phyloP scores from a whole-genome alignment of 2,888 invertebrate species.

The Acleris holmiana region DNA sequence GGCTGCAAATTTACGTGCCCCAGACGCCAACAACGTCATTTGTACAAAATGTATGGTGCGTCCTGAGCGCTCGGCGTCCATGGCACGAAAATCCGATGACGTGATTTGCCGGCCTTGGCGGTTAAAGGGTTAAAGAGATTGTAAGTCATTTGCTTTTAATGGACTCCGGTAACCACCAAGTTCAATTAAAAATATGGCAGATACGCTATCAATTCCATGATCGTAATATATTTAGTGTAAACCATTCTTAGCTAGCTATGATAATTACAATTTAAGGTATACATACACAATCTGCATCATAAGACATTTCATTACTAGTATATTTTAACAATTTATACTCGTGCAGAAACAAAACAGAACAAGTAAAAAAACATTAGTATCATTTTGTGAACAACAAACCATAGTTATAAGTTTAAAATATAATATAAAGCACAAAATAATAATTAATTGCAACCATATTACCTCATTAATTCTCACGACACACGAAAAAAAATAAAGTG shows the following conservation, averaged over 20 bases:
- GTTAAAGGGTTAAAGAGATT: too few relatives aligned
- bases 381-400: background rate
- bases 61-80: too few relatives aligned
- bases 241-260: constrained; percentile 19
- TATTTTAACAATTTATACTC: constrained; percentile 17
- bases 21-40: too few relatives aligned
- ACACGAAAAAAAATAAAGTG: background rate
- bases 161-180: background rate
- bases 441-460: background rate
- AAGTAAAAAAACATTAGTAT: constrained; percentile 4
- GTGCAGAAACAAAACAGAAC: constrained; percentile 12
- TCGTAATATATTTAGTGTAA: constrained; percentile 24
- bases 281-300: constrained; percentile 45
- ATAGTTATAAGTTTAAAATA: background rate
- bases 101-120: too few relatives aligned
- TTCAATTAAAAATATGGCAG: constrained; percentile 12
- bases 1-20: too few relatives aligned
- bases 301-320: constrained; percentile 42
- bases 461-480: background rate
- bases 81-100: too few relatives aligned
- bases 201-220: constrained; percentile 35
- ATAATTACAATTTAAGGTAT: constrained; percentile 28
- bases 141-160: background rate
- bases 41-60: too few relatives aligned
- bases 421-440: background rate